phyloP scores from a whole-genome alignment of 2,113 vertebrate genomes.

The Caloenas nicobarica region DNA sequence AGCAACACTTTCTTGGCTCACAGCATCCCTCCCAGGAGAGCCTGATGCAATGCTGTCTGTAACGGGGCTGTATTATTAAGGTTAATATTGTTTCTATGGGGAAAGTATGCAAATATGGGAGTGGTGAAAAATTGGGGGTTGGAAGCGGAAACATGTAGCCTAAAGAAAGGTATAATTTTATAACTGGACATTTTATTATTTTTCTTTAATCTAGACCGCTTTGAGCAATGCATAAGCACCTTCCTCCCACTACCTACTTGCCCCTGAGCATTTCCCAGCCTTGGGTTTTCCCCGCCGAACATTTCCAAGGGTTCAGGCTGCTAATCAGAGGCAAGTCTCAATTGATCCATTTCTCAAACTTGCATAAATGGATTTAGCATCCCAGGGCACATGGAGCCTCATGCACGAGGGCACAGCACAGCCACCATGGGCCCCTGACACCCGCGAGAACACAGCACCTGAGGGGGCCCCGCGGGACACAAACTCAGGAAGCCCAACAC shows the following conservation, averaged over 20 bases:
- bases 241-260: neutral
- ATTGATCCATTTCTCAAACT: neutral
- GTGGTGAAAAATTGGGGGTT: neutral
- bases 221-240: neutral
- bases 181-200: neutral
- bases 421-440: neutral
- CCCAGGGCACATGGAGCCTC: neutral
- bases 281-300: neutral
- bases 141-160: neutral
- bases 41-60: neutral
- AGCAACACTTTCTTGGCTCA: neutral
- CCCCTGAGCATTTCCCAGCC: neutral
- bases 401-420: neutral
- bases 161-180: neutral
- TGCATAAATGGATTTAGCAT: neutral
- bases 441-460: neutral
- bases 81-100: neutral
- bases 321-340: neutral
- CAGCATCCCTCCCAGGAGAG: neutral
- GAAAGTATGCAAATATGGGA: neutral
- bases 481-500: neutral
- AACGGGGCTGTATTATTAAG: neutral
- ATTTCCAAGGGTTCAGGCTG: rapidly evolving
- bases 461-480: neutral
- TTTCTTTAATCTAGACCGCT: neutral